A percentile compares a stretch with the other conserved stretches of the same genome.
Conservation (phyloP, 2,113 vertebrate genomes). For the Indicator maculatus region DNA sequence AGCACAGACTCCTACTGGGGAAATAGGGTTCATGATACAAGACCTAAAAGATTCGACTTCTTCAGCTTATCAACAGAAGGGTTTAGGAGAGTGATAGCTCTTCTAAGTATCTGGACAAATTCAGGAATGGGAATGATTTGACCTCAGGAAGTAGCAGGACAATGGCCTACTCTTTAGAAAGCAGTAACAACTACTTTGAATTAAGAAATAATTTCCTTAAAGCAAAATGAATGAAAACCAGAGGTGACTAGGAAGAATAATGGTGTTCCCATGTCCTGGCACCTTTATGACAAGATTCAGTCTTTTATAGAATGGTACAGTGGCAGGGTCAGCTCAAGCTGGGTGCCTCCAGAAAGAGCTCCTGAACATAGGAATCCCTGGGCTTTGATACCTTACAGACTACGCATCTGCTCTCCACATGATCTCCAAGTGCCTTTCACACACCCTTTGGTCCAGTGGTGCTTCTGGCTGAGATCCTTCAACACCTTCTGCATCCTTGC, state of each 20-base stretch:
- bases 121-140: neutral
- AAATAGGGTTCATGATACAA: neutral
- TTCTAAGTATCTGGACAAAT: neutral
- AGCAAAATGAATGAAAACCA: neutral
- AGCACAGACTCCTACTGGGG: neutral
- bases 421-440: neutral
- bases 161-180: neutral
- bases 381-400: neutral
- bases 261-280: neutral
- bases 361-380: neutral
- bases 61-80: neutral
- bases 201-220: neutral
- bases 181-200: neutral
- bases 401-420: neutral
- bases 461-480: neutral
- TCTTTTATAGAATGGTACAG: too few species aligned
- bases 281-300: neutral
- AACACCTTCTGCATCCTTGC: neutral
- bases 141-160: neutral
- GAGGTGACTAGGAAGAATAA: neutral
- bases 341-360: neutral
- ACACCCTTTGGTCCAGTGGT: neutral
- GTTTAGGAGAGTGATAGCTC: neutral
- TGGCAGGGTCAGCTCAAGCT: neutral
- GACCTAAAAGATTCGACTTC: neutral